phyloP scores from a whole-genome alignment of 2,113 vertebrate species.

The Cygnus buccinator region DNA sequence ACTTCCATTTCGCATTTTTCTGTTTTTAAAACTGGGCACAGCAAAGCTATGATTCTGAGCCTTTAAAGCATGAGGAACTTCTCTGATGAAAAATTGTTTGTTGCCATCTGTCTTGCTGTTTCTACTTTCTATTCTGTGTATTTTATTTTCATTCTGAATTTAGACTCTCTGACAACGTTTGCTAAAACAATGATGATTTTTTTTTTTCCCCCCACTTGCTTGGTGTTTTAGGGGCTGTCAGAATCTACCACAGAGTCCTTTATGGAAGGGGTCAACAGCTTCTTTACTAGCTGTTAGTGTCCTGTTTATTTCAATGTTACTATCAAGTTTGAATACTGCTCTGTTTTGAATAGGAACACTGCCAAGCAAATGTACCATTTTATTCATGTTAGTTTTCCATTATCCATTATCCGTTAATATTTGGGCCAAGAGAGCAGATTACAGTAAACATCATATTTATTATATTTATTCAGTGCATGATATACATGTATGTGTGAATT shows the following conservation, averaged over 20 bases:
- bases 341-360: not conserved
- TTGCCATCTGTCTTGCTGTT: not conserved
- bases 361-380: not conserved
- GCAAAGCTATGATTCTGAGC: not conserved
- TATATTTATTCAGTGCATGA: not conserved
- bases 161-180: not conserved
- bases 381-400: not conserved
- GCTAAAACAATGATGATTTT: not conserved
- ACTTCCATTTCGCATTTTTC: not conserved
- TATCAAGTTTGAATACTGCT: not conserved
- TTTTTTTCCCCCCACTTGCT: not conserved
- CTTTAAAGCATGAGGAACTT: not conserved
- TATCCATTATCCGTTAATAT: not conserved
- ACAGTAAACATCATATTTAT: not conserved
- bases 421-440: not conserved
- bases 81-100: not conserved
- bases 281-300: not conserved
- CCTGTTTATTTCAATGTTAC: not conserved
- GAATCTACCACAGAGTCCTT: not conserved
- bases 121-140: not conserved
- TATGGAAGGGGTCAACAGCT: not conserved
- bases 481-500: not conserved
- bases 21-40: not conserved
- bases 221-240: not conserved
- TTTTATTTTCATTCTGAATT: not conserved